Percentiles rank a stretch among this genome's conserved stretches.
phyloP scores from a whole-genome alignment of 30 jellyfish, hydroid and myxozoan species.

The Aurelia coerulea region DNA sequence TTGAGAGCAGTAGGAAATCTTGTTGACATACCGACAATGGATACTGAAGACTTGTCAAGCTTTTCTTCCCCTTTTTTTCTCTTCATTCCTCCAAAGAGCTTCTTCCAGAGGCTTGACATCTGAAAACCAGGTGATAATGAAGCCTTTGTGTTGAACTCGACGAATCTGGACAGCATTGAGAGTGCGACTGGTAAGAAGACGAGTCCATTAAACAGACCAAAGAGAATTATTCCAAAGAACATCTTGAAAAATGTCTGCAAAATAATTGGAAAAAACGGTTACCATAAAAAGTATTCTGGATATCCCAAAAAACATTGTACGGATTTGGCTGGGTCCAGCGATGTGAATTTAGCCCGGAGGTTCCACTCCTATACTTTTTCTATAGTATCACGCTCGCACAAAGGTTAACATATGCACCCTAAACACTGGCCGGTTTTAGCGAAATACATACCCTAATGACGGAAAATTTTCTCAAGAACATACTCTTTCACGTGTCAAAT shows the following conservation, averaged over 20 bases:
- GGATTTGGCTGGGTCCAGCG: too few species aligned
- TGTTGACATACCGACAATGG: constrained; percentile 64
- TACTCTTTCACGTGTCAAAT: too few species aligned
- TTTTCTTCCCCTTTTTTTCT: neutral
- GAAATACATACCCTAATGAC: too few species aligned
- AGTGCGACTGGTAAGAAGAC: constrained; percentile 57
- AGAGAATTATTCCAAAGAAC: constrained; percentile 70
- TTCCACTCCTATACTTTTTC: too few species aligned
- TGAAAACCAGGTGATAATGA: neutral
- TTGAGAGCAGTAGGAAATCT: constrained; percentile 57
- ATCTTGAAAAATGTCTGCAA: constrained; percentile 68
- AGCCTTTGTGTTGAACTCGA: neutral
- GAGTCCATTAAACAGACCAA: constrained; percentile 74
- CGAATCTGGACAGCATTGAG: constrained; percentile 34
- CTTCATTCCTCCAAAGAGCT: neutral
- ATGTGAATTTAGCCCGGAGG: too few species aligned
- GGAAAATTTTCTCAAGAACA: too few species aligned
- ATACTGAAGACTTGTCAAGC: neutral
- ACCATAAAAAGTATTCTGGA: neutral
- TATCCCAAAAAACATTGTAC: too few species aligned
- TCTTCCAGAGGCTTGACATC: neutral
- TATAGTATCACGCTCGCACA: too few species aligned
- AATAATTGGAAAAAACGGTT: neutral
- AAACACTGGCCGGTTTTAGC: too few species aligned
- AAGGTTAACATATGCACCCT: too few species aligned